These are phyloP conservation scores for Nomada fabriciana DNA, from an alignment of 2,888 invertebrate genomes.

Conservation along the genomic window DNA sequence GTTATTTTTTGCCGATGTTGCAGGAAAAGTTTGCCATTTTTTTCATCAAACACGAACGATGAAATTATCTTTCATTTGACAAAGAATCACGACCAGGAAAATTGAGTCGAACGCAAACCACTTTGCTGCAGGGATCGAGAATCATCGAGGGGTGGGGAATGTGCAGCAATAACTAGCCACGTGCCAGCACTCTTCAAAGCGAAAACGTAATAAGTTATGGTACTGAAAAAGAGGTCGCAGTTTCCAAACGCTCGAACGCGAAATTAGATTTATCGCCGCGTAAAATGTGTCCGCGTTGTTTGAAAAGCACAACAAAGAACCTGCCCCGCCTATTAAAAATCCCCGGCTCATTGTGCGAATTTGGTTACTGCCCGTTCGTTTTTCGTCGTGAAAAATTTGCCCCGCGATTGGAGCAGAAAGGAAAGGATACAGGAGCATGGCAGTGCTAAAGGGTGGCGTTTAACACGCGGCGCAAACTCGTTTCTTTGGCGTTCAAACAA, in stretches of 20 bases:
- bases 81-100: neutral
- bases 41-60: neutral
- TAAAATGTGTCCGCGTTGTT: neutral
- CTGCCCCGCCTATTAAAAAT: neutral
- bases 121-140: neutral
- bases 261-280: slow-evolving; percentile 7
- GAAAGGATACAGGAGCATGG: neutral
- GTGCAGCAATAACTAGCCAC: neutral
- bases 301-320: neutral
- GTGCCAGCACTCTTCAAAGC: neutral
- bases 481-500: neutral
- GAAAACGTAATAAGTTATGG: neutral
- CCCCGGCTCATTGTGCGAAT: neutral
- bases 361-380: neutral
- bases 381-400: neutral
- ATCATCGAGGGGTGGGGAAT: neutral
- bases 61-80: slow-evolving; percentile 24
- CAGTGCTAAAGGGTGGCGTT: too few species aligned
- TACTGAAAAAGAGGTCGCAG: neutral
- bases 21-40: neutral
- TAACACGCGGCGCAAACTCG: neutral
- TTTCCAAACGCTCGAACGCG: neutral
- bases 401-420: neutral
- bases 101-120: slow-evolving; percentile 1
- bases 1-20: neutral